A percentile compares a stretch with the other conserved stretches of the same genome.
These are phyloP conservation scores for Eupelmus urozonus DNA, from an alignment of 2,888 invertebrate species.

Conservation along the genomic window DNA sequence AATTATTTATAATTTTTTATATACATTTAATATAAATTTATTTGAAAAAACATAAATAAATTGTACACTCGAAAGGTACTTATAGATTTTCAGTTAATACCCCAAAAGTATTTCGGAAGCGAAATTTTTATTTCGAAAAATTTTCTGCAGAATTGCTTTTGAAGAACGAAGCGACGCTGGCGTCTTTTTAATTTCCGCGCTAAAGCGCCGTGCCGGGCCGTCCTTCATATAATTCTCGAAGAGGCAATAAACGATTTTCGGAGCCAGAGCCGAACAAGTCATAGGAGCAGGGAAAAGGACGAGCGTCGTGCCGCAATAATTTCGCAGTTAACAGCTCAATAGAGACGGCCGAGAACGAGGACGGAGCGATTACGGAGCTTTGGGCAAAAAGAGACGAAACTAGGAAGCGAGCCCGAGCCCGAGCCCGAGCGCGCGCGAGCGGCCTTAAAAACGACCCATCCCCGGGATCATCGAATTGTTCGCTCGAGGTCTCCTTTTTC, in stretches of 20 bases:
- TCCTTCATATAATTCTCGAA: slow-evolving; percentile 43
- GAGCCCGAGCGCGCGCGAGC: too few relatives aligned
- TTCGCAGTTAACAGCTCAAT: slow-evolving; percentile 62
- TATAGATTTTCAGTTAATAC: too few relatives aligned
- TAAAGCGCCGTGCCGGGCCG: slow-evolving; percentile 5
- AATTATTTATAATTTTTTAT: too few relatives aligned
- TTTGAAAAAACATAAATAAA: too few relatives aligned
- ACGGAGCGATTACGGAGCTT: slow-evolving; percentile 42
- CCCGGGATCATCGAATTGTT: slow-evolving; percentile 59
- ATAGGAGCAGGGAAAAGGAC: slow-evolving; percentile 50
- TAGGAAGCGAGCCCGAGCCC: slow-evolving; percentile 53
- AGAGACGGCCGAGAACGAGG: slow-evolving; percentile 39
- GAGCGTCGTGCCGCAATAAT: slow-evolving; percentile 57
- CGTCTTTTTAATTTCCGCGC: slow-evolving; percentile 30
- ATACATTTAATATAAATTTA: too few relatives aligned
- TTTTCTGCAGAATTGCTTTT: background rate
- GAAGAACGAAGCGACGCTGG: background rate
- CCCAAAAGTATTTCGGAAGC: background rate
- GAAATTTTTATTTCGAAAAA: background rate
- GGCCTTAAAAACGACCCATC: slow-evolving; percentile 52
- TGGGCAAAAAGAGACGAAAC: slow-evolving; percentile 22
- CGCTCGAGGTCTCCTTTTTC: slow-evolving; percentile 58
- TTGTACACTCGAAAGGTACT: too few relatives aligned
- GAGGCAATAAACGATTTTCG: slow-evolving; percentile 51
- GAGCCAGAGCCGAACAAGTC: slow-evolving; percentile 35